These are phyloP conservation scores for Strigamia crassipes DNA, from an alignment of 2,888 invertebrate genomes.

Conservation along the genomic window DNA sequence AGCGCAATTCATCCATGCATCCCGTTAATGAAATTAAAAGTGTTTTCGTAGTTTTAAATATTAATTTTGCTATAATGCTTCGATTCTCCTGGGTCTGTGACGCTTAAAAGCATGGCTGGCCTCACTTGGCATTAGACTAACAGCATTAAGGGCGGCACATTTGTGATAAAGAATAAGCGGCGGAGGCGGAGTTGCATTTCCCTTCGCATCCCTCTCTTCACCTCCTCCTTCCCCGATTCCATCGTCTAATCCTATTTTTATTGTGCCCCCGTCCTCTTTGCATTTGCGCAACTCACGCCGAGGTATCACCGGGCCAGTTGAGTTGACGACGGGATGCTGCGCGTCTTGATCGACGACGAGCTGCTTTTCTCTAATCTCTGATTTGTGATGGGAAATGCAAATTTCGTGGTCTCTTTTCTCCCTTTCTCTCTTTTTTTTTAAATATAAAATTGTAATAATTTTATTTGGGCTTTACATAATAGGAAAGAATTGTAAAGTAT, in stretches of 20 bases:
- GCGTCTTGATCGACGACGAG: slow-evolving; percentile 34
- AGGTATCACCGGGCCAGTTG: slow-evolving; percentile 37
- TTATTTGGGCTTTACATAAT: neutral
- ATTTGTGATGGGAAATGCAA: slow-evolving; percentile 42
- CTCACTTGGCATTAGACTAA: slow-evolving; percentile 48
- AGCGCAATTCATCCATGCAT: slow-evolving; percentile 33
- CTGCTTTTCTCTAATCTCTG: slow-evolving; percentile 42
- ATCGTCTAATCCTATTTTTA: slow-evolving; percentile 47
- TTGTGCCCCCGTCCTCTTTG: slow-evolving; percentile 44
- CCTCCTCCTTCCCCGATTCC: slow-evolving; percentile 27
- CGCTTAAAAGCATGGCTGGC: slow-evolving; percentile 48
- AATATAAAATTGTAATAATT: neutral
- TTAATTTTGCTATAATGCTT: slow-evolving; percentile 51
- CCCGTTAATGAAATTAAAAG: slow-evolving; percentile 50
- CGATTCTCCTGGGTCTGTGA: slow-evolving; percentile 49
- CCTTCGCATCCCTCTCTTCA: slow-evolving; percentile 36
- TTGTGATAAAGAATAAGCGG: slow-evolving; percentile 46
- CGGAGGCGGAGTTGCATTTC: slow-evolving; percentile 30
- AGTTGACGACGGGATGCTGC: slow-evolving; percentile 26
- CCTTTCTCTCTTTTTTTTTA: neutral
- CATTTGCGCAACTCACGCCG: slow-evolving; percentile 45
- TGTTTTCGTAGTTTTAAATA: slow-evolving; percentile 51
- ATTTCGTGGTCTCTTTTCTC: neutral
- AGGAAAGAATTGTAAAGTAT: neutral
- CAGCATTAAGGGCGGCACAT: slow-evolving; percentile 49